These are phyloP conservation scores for Lasiommata megera DNA, from an alignment of 2,888 invertebrate species.

Conservation along the genomic window DNA sequence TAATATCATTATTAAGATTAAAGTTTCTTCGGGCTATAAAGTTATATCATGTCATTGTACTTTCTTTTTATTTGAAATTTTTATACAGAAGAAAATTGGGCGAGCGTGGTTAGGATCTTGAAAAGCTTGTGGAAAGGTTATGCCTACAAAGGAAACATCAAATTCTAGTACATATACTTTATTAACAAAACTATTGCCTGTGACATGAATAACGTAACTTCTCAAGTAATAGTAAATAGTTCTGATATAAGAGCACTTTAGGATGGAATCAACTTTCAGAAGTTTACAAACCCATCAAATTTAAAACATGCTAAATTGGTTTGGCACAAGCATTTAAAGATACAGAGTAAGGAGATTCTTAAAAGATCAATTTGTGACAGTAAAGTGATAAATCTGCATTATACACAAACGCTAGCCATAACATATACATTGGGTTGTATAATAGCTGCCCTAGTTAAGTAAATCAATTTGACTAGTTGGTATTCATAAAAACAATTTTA, in stretches of 20 bases:
- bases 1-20: too few relatives aligned
- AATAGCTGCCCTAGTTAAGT: neutral
- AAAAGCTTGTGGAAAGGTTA: too few relatives aligned
- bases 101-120: too few relatives aligned
- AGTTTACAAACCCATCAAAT: conserved; percentile 56
- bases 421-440: neutral
- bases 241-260: conserved; percentile 78
- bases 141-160: neutral
- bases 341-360: conserved; percentile 29
- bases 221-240: conserved; percentile 63
- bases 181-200: conserved; percentile 66
- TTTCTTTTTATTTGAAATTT: too few relatives aligned
- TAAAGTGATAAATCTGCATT: neutral
- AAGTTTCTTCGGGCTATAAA: too few relatives aligned
- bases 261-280: conserved; percentile 76
- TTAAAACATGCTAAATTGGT: conserved; percentile 45
- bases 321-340: conserved; percentile 44
- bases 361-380: conserved; percentile 8
- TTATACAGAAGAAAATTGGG: too few relatives aligned
- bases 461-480: neutral
- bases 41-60: too few relatives aligned
- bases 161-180: conserved; percentile 43
- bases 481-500: neutral
- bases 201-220: conserved; percentile 61
- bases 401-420: neutral